Base-by-base conservation (phyloP, 2,888 invertebrate species). In the Microchrysa polita region DNA sequence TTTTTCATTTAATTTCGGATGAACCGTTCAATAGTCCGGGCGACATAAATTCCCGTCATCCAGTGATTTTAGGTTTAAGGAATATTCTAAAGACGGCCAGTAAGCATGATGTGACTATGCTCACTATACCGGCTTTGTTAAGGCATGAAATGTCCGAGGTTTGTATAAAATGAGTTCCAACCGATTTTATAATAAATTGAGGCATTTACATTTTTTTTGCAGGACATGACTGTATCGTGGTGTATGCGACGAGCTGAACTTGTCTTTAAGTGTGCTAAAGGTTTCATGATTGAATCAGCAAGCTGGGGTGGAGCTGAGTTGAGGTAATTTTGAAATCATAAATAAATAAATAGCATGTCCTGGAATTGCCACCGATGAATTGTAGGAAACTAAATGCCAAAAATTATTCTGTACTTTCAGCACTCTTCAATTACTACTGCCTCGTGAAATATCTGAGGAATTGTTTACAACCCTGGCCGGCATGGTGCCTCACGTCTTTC, bases 241-340 rank as follows among this genome's bases (percentile, higher is more conserved):
- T 98, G 98, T 85, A 89, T 94, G 81, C 93, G 96, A 80, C 88
- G 98, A 80, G 98, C 98, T 0, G 99, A 99, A 86, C 87, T 99
- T 77, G 94, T 99, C 74, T 96, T 98, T 81, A 99, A 99, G 86
- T 99, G 99, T 86, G 95, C 97, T 71, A 99, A 99, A 87, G 99
- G 99, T 2, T 99, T 98, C 86, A 95, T 99, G 94, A 96, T 99
- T 85, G 99, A 99, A 88, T 95, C 96, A 88, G 93, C 94, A 9
- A 94, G 96, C 0, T 93, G 96, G 91, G 95, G 95, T 76, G 95
- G 95, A 42, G 92, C 94, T 0, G 94, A 94, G 85, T 87, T 95
- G 77, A 93, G 94, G 86, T 97, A 93, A 83, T 87, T 97, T 34
- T 34, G 27, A 34, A 34, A n/a, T n/a, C n/a, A n/a, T n/a, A n/a